Percentiles rank a stretch among this genome's conserved stretches.
phyloP scores from a whole-genome alignment of 2,888 invertebrate genomes.

The Crossocerus cetratus region DNA sequence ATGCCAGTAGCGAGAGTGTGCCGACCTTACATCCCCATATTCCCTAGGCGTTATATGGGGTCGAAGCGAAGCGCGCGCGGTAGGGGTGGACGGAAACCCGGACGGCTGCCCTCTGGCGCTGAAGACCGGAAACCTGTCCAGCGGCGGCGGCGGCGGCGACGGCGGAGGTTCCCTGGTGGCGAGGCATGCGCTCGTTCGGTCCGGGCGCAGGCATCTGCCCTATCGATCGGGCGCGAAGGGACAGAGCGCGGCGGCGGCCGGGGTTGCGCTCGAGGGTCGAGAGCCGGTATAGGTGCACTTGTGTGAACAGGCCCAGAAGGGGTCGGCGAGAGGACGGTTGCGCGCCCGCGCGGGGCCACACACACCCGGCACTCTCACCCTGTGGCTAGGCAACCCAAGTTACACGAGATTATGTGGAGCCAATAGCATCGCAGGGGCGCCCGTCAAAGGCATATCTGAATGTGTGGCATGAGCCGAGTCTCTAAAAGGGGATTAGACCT shows the following conservation, averaged over 20 bases:
- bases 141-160: not conserved
- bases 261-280: slow-evolving; percentile 4
- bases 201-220: slow-evolving; percentile 73
- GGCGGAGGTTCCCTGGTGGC: slow-evolving; percentile 7
- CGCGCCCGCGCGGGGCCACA: slow-evolving; percentile 6
- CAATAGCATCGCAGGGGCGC: slow-evolving; percentile 71
- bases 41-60: not conserved
- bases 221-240: slow-evolving; percentile 71
- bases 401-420: slow-evolving; percentile 73
- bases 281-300: slow-evolving; percentile 50
- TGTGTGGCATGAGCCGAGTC: slow-evolving; percentile 69
- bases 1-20: not conserved
- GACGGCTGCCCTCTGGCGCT: slow-evolving; percentile 61
- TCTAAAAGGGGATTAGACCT: slow-evolving; percentile 75
- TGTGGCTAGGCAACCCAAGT: slow-evolving; percentile 75
- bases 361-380: slow-evolving; percentile 58
- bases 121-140: slow-evolving; percentile 47
- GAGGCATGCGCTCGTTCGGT: slow-evolving; percentile 72
- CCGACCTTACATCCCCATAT: not conserved
- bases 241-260: no score
- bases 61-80: not conserved
- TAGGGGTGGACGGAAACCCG: slow-evolving; percentile 33
- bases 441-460: slow-evolving; percentile 74
- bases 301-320: slow-evolving; percentile 62
- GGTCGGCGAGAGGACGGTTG: no score